Evolutionary conservation across 2,888 invertebrate species (phyloP).

Genomic region (Allophyes oxyacanthae): DNA sequence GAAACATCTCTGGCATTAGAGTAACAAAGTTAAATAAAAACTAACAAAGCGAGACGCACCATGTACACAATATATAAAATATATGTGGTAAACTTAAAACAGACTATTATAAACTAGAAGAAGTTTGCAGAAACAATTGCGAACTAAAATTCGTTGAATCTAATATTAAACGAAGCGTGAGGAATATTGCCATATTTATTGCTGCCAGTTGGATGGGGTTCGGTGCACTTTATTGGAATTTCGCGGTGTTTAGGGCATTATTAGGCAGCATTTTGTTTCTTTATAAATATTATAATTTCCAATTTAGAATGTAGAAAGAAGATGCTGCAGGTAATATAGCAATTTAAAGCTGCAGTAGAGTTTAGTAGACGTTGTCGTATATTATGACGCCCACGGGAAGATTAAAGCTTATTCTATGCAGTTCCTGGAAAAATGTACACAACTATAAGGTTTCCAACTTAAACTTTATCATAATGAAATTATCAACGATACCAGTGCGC

Average conservation of each 20-base stretch:
- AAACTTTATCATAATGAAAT: too few species aligned
- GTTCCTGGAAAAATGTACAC: too few species aligned
- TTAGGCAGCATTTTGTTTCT: constrained; percentile 21
- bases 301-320: neutral
- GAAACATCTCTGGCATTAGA: constrained; percentile 47
- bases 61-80: constrained; percentile 5
- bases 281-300: constrained; percentile 1
- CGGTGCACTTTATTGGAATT: constrained; percentile 34
- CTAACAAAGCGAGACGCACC: constrained; percentile 61
- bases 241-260: constrained; percentile 24
- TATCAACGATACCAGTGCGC: too few species aligned
- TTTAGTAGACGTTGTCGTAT: too few species aligned
- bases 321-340: too few species aligned
- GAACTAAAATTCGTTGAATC: constrained; percentile 65
- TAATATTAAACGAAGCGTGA: constrained; percentile 70
- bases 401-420: too few species aligned
- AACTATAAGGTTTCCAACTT: too few species aligned
- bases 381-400: too few species aligned
- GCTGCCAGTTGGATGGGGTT: constrained; percentile 36
- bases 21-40: constrained; percentile 61
- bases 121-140: constrained; percentile 69
- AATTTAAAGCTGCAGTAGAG: too few species aligned
- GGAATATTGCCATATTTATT: constrained; percentile 68
- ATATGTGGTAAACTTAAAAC: constrained; percentile 54
- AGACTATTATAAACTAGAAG: constrained; percentile 56